Evolutionary conservation across 2,888 invertebrate species (phyloP), one percentile per base, ranked within the genome.

Genomic region (Drosophila tripunctata): DNA sequence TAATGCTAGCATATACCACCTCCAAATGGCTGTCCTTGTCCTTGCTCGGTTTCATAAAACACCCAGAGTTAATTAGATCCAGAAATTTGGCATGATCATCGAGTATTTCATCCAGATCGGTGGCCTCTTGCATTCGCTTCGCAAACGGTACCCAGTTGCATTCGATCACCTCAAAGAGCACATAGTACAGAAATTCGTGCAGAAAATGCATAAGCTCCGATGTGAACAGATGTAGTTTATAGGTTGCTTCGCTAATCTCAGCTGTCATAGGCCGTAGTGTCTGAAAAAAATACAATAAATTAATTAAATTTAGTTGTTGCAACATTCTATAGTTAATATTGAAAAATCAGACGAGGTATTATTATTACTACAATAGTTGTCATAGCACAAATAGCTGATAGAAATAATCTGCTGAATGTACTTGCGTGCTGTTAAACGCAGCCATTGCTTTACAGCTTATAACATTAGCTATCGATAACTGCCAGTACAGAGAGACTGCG

Each of bases 151-250:
- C 96, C 98, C 98, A 99, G 1, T 97, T 96, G 90, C 98, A 97
- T 92, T 98, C 98, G 67, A 96, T 93, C 1, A 96, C 96, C 93
- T 99, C 99, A 90, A 98, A 99, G 67, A 98, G 94, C 88, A 98
- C 96, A 90, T 98, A 98, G 92, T 98, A 98, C 91, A 98, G 97
- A 91, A 98, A 91, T 80, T 92, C 91, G 70, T 91, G 89, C n/a
- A 91, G 90, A 61, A 92, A 92, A 62, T 92, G 92, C 67, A 92
- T 91, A 75, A 91, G 91, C 73, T 92, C 91, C 2, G 91, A 90
- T 5, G 92, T 92, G 35, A 91, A 90, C 15, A 91, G 68, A 75
- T 91, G 87, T 24, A 92, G 74, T 8, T 89, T 89, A 67, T 91
- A 89, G 40, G 90, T 87, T 0, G 90, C 79, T 51, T 86, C 83